Base-by-base conservation (phyloP, 2,888 invertebrate genomes). In the Eristalis arbustorum region DNA sequence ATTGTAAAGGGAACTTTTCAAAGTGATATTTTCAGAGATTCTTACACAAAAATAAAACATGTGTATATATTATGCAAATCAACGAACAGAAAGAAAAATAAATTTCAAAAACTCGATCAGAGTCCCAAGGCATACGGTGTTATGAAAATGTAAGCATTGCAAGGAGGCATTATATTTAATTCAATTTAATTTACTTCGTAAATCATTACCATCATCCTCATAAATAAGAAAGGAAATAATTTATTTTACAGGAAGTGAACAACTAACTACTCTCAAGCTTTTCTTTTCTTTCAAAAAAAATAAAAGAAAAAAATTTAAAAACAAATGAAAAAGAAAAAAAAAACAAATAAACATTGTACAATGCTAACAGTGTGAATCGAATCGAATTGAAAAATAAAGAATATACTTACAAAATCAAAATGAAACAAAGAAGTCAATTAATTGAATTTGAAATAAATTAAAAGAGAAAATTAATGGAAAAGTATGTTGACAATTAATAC, bases 401-500 rank as follows among this genome's bases (percentile, higher is more conserved):
- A 13, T 25, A 25, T 1, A 25, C 25, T 25, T 25, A 61, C 10
- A 49, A 69, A 42, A 22, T 28, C 34, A 66, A 81, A 57, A 13
- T 13, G 4, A 67, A 59, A 37, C 23, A 25, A 57, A 69, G 18
- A 72, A 5, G 34, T 14, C 49, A 68, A 59, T 25, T 49, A 28
- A 59, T 59, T 42, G 3, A 13, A 25, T 25, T 25, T 25, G 3
- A 25, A 25, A 25, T 62, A 34, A 57, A 57, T 57, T 23, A 31
- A 57, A 69, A 56, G 13, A 69, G 56, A 57, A 28, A 69, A 34
- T 31, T 13, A 57, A 57, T 25, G 25, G 11, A 74, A 85, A 85
- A 74, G 67, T 80, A 85, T 74, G 66, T 87, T 81, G 56, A 71
- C 49, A 81, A 81, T 82, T 84, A 84, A 82, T 89, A 89, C 89